These are phyloP conservation scores for Lepidurus couesii DNA, from an alignment of 1,140 invertebrate species.

Conservation along the genomic window DNA sequence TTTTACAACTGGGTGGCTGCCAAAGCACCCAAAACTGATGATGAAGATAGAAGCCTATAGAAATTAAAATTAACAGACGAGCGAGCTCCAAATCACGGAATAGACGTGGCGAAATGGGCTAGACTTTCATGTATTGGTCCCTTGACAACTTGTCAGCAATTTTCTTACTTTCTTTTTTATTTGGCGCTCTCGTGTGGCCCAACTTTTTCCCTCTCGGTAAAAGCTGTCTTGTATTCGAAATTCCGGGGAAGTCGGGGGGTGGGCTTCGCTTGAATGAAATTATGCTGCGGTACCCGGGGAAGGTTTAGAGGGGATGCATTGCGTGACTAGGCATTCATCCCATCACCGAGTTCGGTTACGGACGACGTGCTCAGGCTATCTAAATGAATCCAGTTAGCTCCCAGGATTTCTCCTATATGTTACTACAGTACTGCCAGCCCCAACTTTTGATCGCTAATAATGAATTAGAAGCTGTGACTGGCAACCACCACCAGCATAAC, in stretches of 20 bases:
- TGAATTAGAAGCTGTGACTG: not conserved
- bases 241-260: not conserved
- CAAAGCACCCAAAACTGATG: too few species aligned
- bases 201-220: too few species aligned
- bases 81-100: too few species aligned
- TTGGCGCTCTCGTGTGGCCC: not conserved
- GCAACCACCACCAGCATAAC: not conserved
- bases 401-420: not conserved
- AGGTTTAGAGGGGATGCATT: not conserved
- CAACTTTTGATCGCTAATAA: not conserved
- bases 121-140: too few species aligned
- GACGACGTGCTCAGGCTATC: constrained; percentile 11
- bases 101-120: too few species aligned
- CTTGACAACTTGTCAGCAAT: not conserved
- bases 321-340: not conserved
- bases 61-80: too few species aligned
- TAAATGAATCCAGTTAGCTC: not conserved
- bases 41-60: too few species aligned
- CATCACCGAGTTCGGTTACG: not conserved
- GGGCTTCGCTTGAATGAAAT: not conserved
- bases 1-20: too few species aligned
- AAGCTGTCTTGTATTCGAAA: not conserved
- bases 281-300: not conserved
- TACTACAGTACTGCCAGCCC: not conserved
- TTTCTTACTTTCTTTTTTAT: not conserved